phyloP scores from a whole-genome alignment of 1,140 invertebrate species.

The Gyrodactylus bullatarudis region DNA sequence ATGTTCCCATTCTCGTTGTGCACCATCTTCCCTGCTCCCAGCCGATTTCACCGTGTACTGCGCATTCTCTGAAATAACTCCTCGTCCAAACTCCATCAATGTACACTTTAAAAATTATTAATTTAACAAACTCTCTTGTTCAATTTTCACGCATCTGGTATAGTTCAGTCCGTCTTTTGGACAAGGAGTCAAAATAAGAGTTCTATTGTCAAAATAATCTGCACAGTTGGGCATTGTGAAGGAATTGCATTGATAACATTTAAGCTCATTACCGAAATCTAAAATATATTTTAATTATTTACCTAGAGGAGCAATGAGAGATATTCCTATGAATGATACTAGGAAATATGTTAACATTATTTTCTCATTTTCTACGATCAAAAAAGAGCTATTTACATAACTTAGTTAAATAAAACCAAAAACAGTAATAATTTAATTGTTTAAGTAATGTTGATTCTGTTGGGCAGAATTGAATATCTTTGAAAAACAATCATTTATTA shows the following conservation, averaged over 20 bases:
- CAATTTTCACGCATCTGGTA: slow-evolving; percentile 17
- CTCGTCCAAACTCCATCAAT: slow-evolving; percentile 16
- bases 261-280: slow-evolving; percentile 11
- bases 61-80: slow-evolving; percentile 18
- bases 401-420: too few species aligned
- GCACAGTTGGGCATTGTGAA: slow-evolving; percentile 17
- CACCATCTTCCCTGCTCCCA: slow-evolving; percentile 16
- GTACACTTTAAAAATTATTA: slow-evolving; percentile 11
- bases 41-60: slow-evolving; percentile 14
- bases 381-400: too few species aligned
- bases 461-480: too few species aligned
- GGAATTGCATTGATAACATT: slow-evolving; percentile 19
- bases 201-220: slow-evolving; percentile 19
- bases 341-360: too few species aligned
- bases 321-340: too few species aligned
- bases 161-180: slow-evolving; percentile 9
- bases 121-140: slow-evolving; percentile 16
- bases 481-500: too few species aligned
- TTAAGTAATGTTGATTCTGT: too few species aligned
- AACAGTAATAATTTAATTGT: too few species aligned
- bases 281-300: slow-evolving; percentile 8
- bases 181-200: slow-evolving; percentile 15
- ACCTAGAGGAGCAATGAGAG: too few species aligned
- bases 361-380: too few species aligned
- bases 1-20: slow-evolving; percentile 15